A percentile compares a stretch with the other conserved stretches of the same genome.
Conservation (phyloP, 2,888 invertebrate species). For the Ommatoiulus sabulosus region DNA sequence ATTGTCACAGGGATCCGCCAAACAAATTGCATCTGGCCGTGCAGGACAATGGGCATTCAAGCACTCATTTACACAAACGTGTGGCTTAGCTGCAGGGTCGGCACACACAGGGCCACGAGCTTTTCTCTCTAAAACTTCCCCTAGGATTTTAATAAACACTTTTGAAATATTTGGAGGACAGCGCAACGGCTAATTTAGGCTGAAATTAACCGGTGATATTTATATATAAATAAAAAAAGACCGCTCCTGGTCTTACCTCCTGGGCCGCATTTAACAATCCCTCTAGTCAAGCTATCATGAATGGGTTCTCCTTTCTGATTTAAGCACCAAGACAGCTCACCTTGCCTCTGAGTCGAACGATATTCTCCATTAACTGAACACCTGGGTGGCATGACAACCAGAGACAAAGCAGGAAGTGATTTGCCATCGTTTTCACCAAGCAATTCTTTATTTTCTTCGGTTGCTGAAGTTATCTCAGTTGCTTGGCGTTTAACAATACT, state of each 20-base stretch:
- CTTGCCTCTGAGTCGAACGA: slow-evolving; percentile 64
- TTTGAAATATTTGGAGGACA: neutral
- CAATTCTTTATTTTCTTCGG: neutral
- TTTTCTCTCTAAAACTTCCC: slow-evolving; percentile 63
- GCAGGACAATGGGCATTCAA: slow-evolving; percentile 64
- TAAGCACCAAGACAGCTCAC: slow-evolving; percentile 65
- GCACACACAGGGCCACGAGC: slow-evolving; percentile 64
- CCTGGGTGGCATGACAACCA: slow-evolving; percentile 64
- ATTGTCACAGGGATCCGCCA: slow-evolving; percentile 66
- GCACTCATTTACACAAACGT: slow-evolving; percentile 65
- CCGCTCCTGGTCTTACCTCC: slow-evolving; percentile 60
- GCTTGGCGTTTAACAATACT: slow-evolving; percentile 59
- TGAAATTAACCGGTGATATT: no score
- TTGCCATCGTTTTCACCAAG: neutral
- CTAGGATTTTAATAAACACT: slow-evolving; percentile 58
- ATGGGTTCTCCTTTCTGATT: slow-evolving; percentile 62
- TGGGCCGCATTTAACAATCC: slow-evolving; percentile 62
- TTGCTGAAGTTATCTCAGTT: slow-evolving; percentile 32
- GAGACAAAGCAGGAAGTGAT: slow-evolving; percentile 59
- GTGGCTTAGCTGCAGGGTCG: slow-evolving; percentile 62
- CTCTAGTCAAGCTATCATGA: slow-evolving; percentile 63
- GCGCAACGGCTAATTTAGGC: no score
- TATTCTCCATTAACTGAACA: slow-evolving; percentile 65
- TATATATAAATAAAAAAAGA: neutral
- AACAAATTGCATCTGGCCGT: slow-evolving; percentile 66